phyloP scores from a whole-genome alignment of 1,140 invertebrate species.

The Halesus radiatus region DNA sequence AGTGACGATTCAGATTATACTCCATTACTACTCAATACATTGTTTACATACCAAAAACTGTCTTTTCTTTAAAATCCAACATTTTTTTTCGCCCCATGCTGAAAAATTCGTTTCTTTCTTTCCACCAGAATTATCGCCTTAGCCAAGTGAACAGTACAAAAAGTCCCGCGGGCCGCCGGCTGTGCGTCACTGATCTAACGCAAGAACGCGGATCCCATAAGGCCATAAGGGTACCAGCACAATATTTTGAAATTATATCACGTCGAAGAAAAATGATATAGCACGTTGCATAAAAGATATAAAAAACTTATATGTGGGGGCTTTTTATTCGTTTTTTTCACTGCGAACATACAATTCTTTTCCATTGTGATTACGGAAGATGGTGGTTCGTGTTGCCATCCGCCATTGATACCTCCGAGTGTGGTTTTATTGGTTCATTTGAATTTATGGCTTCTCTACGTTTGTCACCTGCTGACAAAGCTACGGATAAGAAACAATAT shows the following conservation, averaged over 20 bases:
- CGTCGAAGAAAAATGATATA: conserved; percentile 58
- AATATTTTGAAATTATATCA: conserved; percentile 54
- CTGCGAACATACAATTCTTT: conserved; percentile 42
- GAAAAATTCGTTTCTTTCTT: too few species aligned
- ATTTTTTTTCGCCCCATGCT: too few species aligned
- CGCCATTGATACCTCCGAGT: conserved; percentile 16
- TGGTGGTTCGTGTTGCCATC: background rate
- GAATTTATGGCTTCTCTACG: conserved; percentile 42
- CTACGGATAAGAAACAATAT: conserved; percentile 42
- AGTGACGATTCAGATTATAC: too few species aligned
- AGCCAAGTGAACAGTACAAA: too few species aligned
- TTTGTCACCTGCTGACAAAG: conserved; percentile 43
- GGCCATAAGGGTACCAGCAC: conserved; percentile 56
- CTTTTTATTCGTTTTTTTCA: conserved; percentile 53
- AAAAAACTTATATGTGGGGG: conserved; percentile 50
- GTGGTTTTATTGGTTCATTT: conserved; percentile 48
- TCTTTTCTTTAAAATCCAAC: too few species aligned
- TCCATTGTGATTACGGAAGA: conserved; percentile 54
- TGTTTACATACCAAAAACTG: too few species aligned
- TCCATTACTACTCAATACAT: too few species aligned
- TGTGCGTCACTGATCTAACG: too few species aligned
- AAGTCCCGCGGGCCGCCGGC: too few species aligned
- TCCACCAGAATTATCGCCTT: too few species aligned
- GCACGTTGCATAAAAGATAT: conserved; percentile 57
- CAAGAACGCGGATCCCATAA: conserved; percentile 36